Percentiles rank a stretch among this genome's conserved stretches.
Conservation (phyloP, 2,113 vertebrate genomes). For the Micronisus gabar region DNA sequence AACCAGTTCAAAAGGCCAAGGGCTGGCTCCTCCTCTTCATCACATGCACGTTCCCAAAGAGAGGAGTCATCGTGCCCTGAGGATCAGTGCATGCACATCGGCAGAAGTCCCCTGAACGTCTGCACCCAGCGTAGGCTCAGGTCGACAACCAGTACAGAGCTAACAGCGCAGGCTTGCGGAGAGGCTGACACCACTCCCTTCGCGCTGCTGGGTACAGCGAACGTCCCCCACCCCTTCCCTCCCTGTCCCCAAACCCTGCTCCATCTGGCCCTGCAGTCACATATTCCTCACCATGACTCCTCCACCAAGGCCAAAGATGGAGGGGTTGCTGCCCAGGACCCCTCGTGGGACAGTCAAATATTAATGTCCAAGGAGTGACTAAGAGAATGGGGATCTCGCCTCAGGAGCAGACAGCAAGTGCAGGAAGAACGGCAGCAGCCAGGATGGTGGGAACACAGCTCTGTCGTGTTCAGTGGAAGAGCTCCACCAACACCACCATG, state of each 20-base stretch:
- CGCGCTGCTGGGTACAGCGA: background rate
- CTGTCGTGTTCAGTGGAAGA: slow-evolving; percentile 38
- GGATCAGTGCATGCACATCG: slow-evolving; percentile 17
- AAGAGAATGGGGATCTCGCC: background rate
- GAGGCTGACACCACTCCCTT: background rate
- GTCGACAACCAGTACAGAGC: background rate
- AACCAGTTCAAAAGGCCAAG: background rate
- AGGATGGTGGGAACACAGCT: background rate
- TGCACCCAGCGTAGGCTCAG: background rate
- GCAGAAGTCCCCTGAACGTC: background rate
- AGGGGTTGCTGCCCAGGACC: background rate
- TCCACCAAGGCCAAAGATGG: background rate
- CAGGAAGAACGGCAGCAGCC: background rate
- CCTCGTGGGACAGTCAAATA: background rate
- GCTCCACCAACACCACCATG: background rate
- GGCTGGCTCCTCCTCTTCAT: slow-evolving; percentile 17
- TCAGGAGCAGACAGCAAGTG: background rate
- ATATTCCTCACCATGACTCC: background rate
- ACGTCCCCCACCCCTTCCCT: background rate
- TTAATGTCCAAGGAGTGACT: background rate
- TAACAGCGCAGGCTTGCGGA: fast-evolving
- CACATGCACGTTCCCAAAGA: slow-evolving; percentile 33
- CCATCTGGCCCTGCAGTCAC: background rate
- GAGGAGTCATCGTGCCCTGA: slow-evolving; percentile 3
- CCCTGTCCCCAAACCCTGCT: background rate